Percentiles rank a stretch among this genome's conserved stretches.
Evolutionary conservation across 2,888 invertebrate genomes (phyloP).

Genomic region (Nephrotoma appendiculata): DNA sequence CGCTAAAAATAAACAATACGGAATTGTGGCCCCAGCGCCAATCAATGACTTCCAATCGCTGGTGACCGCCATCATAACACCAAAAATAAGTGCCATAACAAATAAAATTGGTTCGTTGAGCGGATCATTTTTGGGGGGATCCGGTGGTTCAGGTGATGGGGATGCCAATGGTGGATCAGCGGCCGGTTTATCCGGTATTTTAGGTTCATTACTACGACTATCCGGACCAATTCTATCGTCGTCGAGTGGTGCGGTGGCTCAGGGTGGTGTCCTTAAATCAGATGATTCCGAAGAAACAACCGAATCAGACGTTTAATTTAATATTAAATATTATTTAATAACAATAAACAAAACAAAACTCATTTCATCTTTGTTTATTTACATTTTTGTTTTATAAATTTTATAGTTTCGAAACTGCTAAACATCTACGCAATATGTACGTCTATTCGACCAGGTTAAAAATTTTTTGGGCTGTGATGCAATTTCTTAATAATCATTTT

Average conservation of each 20-base stretch:
- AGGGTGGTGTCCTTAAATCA: slow-evolving; percentile 21
- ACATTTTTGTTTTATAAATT: neutral
- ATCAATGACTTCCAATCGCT: slow-evolving; percentile 47
- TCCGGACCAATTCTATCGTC: slow-evolving; percentile 32
- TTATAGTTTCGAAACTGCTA: neutral
- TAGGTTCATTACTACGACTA: slow-evolving; percentile 28
- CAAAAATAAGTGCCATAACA: slow-evolving; percentile 53
- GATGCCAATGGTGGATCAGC: slow-evolving; percentile 19
- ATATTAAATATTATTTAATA: neutral
- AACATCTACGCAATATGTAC: neutral
- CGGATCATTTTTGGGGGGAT: slow-evolving; percentile 37
- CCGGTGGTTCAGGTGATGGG: slow-evolving; percentile 33
- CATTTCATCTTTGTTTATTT: neutral
- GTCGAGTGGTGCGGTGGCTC: slow-evolving; percentile 18
- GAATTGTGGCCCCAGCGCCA: slow-evolving; percentile 50
- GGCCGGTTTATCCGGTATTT: slow-evolving; percentile 25
- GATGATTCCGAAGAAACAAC: slow-evolving; percentile 27
- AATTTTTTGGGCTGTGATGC: slow-evolving; percentile 2
- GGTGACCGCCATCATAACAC: slow-evolving; percentile 53
- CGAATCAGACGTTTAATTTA: neutral
- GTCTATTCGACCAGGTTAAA: neutral
- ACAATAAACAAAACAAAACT: neutral
- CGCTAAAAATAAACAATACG: slow-evolving; percentile 59
- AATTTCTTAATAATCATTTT: neutral
- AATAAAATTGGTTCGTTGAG: slow-evolving; percentile 48